phyloP scores from a whole-genome alignment of 2,888 invertebrate species.

The Labia minor region DNA sequence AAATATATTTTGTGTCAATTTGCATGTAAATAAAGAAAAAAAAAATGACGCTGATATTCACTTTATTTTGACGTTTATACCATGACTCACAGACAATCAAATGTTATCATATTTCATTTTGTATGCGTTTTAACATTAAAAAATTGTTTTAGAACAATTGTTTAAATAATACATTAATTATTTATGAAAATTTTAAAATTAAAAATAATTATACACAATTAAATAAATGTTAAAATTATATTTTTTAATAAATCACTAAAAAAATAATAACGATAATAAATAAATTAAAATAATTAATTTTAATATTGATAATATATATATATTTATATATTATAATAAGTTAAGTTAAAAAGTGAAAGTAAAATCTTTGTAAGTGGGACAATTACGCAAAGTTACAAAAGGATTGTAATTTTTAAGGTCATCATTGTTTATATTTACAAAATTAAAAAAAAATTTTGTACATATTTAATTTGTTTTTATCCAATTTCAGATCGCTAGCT shows the following conservation, averaged over 20 bases:
- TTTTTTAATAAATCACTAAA: no score
- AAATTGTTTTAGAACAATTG: no score
- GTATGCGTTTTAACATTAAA: no score
- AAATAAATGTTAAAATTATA: no score
- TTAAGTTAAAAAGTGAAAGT: not conserved
- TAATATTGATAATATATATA: no score
- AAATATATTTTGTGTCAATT: no score
- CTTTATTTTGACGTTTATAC: not conserved
- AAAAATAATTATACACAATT: no score
- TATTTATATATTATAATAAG: not conserved
- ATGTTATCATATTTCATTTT: no score
- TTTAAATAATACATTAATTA: no score
- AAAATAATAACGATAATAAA: no score
- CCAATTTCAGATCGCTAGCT: constrained; percentile 64
- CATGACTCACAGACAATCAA: not conserved
- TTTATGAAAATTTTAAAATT: no score
- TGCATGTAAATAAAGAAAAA: not conserved
- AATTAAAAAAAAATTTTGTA: not conserved
- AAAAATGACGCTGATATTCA: not conserved
- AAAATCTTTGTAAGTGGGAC: not conserved
- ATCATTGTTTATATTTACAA: not conserved
- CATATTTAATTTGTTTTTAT: constrained; percentile 20
- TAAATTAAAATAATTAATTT: not conserved
- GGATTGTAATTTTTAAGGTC: not conserved
- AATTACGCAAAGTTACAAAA: not conserved